Evolutionary conservation across 2,113 vertebrate species (phyloP), one percentile per base, ranked within the genome.

Genomic region (Lagopus muta): DNA sequence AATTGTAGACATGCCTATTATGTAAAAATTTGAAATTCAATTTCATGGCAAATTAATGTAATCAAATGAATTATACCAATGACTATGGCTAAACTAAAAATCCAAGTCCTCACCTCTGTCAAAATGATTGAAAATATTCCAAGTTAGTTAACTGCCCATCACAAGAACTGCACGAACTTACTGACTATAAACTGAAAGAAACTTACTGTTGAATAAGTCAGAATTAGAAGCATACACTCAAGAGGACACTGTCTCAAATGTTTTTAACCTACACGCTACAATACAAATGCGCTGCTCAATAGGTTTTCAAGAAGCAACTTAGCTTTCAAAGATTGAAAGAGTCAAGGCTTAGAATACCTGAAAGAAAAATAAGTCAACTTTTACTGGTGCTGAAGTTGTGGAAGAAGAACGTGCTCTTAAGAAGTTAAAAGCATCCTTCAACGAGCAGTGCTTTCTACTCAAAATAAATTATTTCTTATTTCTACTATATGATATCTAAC

Each of bases 231-330:
- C 20, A 72, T 5, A 24, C 22, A 64, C 43, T 82, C 78, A 76
- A 77, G 71, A 89, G 71, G 32, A 92, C 66, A 60, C 65, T 84
- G n/a, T 67, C 88, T 92, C 66, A 91, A 62, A 83, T 32, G 66
- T 81, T 92, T 82, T 93, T 69, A 77, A 96, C 60, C 93, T 86
- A 70, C 10, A 13, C 50, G 65, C 79, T 87, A 96, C 94, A 96
- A 96, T 18, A 96, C 8, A 93, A 88, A 91, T 15, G 38, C 67
- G 91, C 86, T 55, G 82, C 86, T 86, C 61, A 67, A 36, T 19
- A 84, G 40, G 11, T 86, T 78, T 89, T 64, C 66, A 89, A 92
- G 58, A 48, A 55, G 21, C 30, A 90, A 58, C 14, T 45, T 81
- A 61, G 81, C 28, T 92, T 36, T 40, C 27, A 48, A 64, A 93